A percentile compares a stretch with the other conserved stretches of the same genome.
Evolutionary conservation across 1,140 invertebrate species (phyloP).

Genomic region (Nephotettix cincticeps): DNA sequence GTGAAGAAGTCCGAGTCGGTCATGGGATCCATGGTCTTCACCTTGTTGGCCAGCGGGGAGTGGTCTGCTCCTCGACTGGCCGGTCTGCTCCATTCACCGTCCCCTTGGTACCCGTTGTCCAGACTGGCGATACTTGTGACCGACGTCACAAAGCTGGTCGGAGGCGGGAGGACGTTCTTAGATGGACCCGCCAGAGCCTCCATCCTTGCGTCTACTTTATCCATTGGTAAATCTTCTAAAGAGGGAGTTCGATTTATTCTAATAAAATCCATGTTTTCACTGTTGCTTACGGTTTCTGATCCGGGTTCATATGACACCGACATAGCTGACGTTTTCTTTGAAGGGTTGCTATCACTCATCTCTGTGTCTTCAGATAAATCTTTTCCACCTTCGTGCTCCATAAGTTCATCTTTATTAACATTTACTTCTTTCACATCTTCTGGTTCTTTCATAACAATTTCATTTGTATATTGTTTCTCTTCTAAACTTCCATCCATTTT

Average conservation of each 20-base stretch:
- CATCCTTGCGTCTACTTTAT: constrained; percentile 59
- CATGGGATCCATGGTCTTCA: constrained; percentile 64
- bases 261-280: constrained; percentile 29
- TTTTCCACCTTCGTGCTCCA: constrained; percentile 19
- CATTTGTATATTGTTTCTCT: neutral
- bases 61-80: constrained; percentile 52
- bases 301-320: constrained; percentile 14
- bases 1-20: constrained; percentile 88
- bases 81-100: constrained; percentile 75
- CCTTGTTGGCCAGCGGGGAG: constrained; percentile 36
- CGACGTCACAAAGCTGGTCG: constrained; percentile 74
- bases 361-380: constrained; percentile 32
- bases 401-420: neutral
- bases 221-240: constrained; percentile 75
- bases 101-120: constrained; percentile 83
- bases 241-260: constrained; percentile 72
- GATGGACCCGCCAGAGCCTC: constrained; percentile 42
- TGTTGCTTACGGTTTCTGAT: constrained; percentile 21
- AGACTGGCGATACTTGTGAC: constrained; percentile 82
- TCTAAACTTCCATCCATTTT: neutral
- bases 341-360: constrained; percentile 29
- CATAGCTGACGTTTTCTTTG: constrained; percentile 30
- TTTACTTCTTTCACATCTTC: constrained; percentile 21
- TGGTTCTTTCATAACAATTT: constrained; percentile 12
- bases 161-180: constrained; percentile 49